Evolutionary conservation across 2,113 vertebrate species (phyloP).

Genomic region (Raja brachyura): DNA sequence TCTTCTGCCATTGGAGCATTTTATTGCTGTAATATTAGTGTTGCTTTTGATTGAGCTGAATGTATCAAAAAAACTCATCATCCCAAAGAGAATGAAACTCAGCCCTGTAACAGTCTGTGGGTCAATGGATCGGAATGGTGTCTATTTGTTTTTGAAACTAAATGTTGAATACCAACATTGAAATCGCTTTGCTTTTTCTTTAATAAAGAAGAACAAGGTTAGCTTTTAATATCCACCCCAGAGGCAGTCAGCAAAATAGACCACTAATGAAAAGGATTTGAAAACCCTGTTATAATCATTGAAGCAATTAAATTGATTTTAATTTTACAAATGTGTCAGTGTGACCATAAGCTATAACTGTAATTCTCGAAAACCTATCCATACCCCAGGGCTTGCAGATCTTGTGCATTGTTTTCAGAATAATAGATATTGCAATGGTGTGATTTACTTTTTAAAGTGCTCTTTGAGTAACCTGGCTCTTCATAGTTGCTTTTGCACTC

Average conservation of each 20-base stretch:
- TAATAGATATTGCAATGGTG: background rate
- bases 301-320: conserved; percentile 33
- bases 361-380: background rate
- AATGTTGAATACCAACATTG: conserved; percentile 3
- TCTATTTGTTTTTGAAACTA: conserved; percentile 1
- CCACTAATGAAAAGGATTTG: conserved; percentile 23
- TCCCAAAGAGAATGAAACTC: background rate
- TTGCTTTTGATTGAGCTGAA: conserved; percentile 17
- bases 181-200: background rate
- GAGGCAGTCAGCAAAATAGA: background rate
- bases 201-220: background rate
- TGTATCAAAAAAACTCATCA: background rate
- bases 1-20: background rate
- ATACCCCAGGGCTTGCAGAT: background rate
- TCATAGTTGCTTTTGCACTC: background rate
- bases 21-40: conserved; percentile 20
- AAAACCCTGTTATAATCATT: conserved; percentile 22
- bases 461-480: background rate
- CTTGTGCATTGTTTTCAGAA: background rate
- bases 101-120: background rate
- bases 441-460: conserved; percentile 15
- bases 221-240: background rate
- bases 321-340: conserved; percentile 11
- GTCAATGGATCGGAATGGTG: conserved; percentile 9
- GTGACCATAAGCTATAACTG: background rate